These are phyloP conservation scores for Entosphenus tridentatus DNA, from an alignment of 2,113 vertebrate genomes.

Conservation along the genomic window DNA sequence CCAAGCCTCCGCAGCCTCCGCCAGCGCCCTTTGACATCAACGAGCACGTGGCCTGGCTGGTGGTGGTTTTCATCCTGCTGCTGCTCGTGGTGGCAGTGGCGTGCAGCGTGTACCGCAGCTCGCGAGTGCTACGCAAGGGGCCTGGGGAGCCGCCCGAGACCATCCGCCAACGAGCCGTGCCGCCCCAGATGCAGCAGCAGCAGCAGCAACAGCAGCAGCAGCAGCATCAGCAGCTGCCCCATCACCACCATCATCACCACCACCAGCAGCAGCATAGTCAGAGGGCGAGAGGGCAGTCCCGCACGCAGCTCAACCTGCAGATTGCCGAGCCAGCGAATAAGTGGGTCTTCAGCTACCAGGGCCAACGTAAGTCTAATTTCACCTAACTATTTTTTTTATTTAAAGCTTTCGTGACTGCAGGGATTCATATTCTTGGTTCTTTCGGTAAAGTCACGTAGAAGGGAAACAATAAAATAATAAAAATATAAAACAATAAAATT, in stretches of 20 bases:
- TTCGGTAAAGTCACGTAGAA: too few species aligned
- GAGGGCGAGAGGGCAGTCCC: too few species aligned
- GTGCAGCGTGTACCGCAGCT: slow-evolving; percentile 74
- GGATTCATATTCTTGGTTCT: too few species aligned
- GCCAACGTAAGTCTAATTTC: background rate
- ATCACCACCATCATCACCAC: too few species aligned
- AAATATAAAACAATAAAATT: too few species aligned
- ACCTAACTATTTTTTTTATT: too few species aligned
- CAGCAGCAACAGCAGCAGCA: background rate
- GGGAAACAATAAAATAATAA: too few species aligned
- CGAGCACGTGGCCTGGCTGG: slow-evolving; percentile 93
- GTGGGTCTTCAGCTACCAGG: background rate
- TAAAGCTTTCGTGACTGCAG: too few species aligned
- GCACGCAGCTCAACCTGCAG: background rate
- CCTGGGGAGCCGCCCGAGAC: slow-evolving; percentile 72
- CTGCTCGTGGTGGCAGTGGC: slow-evolving; percentile 72
- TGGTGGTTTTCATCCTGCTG: slow-evolving; percentile 66
- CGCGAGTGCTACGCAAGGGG: slow-evolving; percentile 64
- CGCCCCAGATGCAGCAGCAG: background rate
- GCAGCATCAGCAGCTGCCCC: too few species aligned
- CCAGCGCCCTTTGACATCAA: slow-evolving; percentile 72
- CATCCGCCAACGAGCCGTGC: slow-evolving; percentile 16
- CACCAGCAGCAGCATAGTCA: too few species aligned
- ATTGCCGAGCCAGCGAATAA: background rate
- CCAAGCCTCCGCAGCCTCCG: too few species aligned